These are phyloP conservation scores for Aegithalos caudatus DNA, from an alignment of 2,113 vertebrate species.

Conservation along the genomic window DNA sequence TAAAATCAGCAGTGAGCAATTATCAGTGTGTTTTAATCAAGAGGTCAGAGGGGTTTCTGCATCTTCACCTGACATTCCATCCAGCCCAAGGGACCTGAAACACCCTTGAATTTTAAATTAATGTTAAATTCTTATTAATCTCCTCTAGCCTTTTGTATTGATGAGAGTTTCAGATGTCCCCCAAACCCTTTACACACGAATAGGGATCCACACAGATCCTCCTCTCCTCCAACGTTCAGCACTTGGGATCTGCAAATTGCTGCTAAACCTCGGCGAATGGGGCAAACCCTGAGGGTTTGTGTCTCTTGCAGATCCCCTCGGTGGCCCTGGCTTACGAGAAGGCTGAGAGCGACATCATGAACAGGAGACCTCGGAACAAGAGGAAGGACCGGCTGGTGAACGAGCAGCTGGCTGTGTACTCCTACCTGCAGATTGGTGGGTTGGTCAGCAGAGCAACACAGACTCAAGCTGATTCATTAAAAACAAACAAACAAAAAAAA, in stretches of 20 bases:
- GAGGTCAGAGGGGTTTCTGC: neutral
- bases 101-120: neutral
- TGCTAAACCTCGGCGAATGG: neutral
- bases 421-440: constrained; percentile 79
- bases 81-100: neutral
- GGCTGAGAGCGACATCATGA: constrained; percentile 83
- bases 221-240: neutral
- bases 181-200: neutral
- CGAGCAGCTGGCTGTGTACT: constrained; percentile 71
- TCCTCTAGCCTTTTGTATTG: neutral
- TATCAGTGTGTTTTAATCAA: neutral
- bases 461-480: accelerated
- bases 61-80: neutral
- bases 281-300: neutral
- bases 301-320: constrained; percentile 75
- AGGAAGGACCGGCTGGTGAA: constrained; percentile 77
- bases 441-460: neutral
- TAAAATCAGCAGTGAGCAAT: neutral
- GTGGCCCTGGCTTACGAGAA: constrained; percentile 80
- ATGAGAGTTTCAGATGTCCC: neutral
- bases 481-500: neutral
- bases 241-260: neutral
- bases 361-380: constrained; percentile 78
- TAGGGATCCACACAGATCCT: accelerated
- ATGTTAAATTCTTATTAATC: neutral